phyloP scores from a whole-genome alignment of 2,797 vertebrate genomes.

The Taenioides sp. region DNA sequence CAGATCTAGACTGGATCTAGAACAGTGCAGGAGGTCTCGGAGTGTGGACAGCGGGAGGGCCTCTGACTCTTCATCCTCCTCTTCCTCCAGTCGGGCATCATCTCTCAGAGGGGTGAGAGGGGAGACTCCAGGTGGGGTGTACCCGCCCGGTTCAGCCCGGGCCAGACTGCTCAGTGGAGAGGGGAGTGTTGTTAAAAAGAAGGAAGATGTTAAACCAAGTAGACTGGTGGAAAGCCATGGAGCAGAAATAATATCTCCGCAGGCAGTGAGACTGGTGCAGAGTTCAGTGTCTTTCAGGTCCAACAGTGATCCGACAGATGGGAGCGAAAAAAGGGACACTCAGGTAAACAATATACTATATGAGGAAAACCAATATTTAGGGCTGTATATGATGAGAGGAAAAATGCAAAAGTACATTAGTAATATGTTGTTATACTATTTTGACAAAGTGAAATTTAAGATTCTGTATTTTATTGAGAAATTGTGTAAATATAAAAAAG shows the following conservation, averaged over 20 bases:
- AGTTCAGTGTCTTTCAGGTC: slow-evolving; percentile 31
- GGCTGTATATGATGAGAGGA: background rate
- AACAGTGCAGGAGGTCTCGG: slow-evolving; percentile 86
- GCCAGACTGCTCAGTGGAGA: slow-evolving; percentile 50
- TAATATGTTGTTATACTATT: background rate
- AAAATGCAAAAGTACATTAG: background rate
- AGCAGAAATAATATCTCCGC: slow-evolving; percentile 30
- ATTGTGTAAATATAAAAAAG: no score
- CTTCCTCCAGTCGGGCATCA: slow-evolving; percentile 55
- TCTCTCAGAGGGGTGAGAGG: slow-evolving; percentile 47
- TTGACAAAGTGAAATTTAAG: background rate
- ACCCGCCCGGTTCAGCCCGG: slow-evolving; percentile 61
- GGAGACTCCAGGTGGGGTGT: slow-evolving; percentile 33
- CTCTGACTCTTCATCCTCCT: slow-evolving; percentile 74
- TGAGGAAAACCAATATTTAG: background rate
- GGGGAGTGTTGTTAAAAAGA: slow-evolving; percentile 23
- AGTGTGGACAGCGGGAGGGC: slow-evolving; percentile 80
- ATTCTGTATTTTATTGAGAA: no score
- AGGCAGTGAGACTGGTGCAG: slow-evolving; percentile 36
- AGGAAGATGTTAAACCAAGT: slow-evolving; percentile 39
- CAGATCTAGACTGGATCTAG: slow-evolving; percentile 78
- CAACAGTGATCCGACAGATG: slow-evolving; percentile 33
- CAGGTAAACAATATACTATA: slow-evolving; percentile 64
- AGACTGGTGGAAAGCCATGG: slow-evolving; percentile 25
- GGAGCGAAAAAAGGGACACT: slow-evolving; percentile 58